Conservation (phyloP, 2,888 invertebrate genomes). For the Caenorhabditis panamensis region DNA sequence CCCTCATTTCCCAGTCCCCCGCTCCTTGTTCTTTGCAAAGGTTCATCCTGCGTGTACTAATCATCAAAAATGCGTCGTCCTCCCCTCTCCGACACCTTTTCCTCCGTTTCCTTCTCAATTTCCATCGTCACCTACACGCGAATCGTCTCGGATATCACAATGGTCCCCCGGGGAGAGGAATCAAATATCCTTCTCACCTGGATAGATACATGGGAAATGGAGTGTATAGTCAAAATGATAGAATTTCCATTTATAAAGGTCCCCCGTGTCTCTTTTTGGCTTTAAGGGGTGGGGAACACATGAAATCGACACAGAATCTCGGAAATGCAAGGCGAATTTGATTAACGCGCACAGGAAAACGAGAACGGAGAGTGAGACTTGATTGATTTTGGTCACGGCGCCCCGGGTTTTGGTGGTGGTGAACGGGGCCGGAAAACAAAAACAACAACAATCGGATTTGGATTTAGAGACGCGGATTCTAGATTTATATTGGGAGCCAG, state of each 20-base stretch:
- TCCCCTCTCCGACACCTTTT: neutral
- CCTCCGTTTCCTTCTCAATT: neutral
- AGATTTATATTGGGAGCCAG: no score
- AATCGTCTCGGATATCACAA: slow-evolving; percentile 53
- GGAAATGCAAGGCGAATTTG: slow-evolving; percentile 33
- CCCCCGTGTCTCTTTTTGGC: neutral
- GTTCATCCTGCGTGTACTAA: slow-evolving; percentile 1
- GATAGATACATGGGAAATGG: no score
- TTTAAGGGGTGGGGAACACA: neutral
- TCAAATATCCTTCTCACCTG: no score
- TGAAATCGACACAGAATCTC: neutral
- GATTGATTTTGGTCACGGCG: slow-evolving; percentile 57
- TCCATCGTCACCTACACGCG: slow-evolving; percentile 27
- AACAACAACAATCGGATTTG: slow-evolving; percentile 54
- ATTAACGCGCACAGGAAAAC: slow-evolving; percentile 44
- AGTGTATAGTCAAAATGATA: no score
- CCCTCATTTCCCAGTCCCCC: no score
- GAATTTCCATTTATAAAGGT: neutral
- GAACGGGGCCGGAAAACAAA: slow-evolving; percentile 33
- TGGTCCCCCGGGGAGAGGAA: no score
- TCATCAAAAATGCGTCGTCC: slow-evolving; percentile 32
- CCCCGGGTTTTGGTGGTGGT: no score
- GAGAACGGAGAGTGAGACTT: slow-evolving; percentile 23
- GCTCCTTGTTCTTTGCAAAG: neutral
- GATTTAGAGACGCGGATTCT: no score